Evolutionary conservation across 2,888 invertebrate genomes (phyloP), one percentile per base, ranked within the genome.

Genomic region (Sinopyrophorus schimmeli): DNA sequence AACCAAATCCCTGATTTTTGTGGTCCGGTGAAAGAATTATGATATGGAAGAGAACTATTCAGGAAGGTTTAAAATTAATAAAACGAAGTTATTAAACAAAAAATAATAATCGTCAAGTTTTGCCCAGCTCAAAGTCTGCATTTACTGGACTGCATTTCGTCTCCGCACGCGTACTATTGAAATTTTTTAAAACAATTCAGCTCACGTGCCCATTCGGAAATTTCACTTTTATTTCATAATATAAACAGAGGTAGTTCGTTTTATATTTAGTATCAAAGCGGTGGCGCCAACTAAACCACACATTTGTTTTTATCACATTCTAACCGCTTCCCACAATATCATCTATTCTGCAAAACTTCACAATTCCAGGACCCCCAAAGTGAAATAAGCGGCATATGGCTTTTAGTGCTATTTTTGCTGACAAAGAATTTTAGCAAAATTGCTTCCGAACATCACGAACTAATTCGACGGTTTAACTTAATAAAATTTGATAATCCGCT

Each of bases 401-500:
- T 31, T 15, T 28, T 7, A 32, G 3, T 15, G 2, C 5, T 28
- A 32, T 17, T n/a, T 30, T 12, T 20, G 21, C 10, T 4, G 14
- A 10, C 20, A 4, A 6, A 4, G n/a, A 16, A 21, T 31, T 42
- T 32, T n/a, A 31, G 15, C 26, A 50, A 38, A n/a, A n/a, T n/a
- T n/a, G n/a, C n/a, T n/a, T 38, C 38, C 24, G 23, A 14, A 30
- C 26, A 26, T 37, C 41, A 18, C 39, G 38, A n/a, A 47, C 41
- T 42, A 42, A 51, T 52, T 41, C 51, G 16, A 24, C 34, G 43
- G 23, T 44, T 48, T 44, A 48, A 53, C 44, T 53, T 48, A 53
- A 44, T 48, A 48, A 48, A 48, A 48, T 53, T 50, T 47, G 28
- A 44, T 53, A 53, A 53, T 53, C 53, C 48, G 53, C 53, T 53